Percentiles rank a stretch among this genome's conserved stretches.
Conservation (phyloP, 2,797 vertebrate species). For the Prunella strophiata region DNA sequence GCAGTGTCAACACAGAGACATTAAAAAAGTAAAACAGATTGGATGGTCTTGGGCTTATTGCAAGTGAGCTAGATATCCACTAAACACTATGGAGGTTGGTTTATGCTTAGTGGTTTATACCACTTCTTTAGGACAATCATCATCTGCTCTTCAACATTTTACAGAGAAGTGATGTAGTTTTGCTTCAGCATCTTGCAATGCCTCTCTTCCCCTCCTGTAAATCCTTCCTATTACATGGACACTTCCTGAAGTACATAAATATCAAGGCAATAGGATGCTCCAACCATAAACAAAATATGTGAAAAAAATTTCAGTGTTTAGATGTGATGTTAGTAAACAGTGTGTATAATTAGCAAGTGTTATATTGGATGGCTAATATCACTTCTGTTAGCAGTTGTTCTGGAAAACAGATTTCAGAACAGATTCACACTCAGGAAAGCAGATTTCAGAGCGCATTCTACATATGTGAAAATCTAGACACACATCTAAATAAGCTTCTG, state of each 20-base stretch:
- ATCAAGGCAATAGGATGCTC: background rate
- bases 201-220: background rate
- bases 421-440: constrained; percentile 12
- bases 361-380: constrained; percentile 30
- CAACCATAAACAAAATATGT: background rate
- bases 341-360: constrained; percentile 13
- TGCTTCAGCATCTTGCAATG: background rate
- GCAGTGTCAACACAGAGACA: background rate
- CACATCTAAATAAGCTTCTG: background rate
- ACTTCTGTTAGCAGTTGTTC: constrained; percentile 46
- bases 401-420: constrained; percentile 51
- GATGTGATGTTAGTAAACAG: constrained; percentile 12
- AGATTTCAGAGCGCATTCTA: constrained; percentile 44
- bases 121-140: background rate
- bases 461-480: constrained; percentile 17
- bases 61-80: background rate
- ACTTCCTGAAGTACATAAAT: background rate
- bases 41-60: background rate
- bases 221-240: background rate
- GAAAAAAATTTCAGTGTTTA: background rate
- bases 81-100: background rate
- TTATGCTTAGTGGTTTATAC: background rate
- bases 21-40: background rate
- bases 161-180: background rate
- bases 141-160: background rate